Conservation (phyloP, 2,797 vertebrate genomes). For the Centropyge bicolor region DNA sequence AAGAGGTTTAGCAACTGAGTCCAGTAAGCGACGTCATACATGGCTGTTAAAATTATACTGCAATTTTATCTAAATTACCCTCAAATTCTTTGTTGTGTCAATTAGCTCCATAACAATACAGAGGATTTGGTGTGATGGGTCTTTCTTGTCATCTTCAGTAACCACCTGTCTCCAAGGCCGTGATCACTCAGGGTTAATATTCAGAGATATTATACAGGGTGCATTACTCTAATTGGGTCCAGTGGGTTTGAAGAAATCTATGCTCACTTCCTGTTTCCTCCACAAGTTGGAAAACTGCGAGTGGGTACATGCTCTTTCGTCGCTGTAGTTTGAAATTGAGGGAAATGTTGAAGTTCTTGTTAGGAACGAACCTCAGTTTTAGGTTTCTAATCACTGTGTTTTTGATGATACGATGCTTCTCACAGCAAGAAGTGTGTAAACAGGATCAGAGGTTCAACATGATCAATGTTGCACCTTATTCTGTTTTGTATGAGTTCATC, state of each 20-base stretch:
- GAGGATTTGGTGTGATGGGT: not conserved
- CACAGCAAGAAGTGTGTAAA: too few species aligned
- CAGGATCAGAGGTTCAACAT: too few species aligned
- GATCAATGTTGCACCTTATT: too few species aligned
- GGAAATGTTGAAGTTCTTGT: too few species aligned
- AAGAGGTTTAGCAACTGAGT: slow-evolving; percentile 21
- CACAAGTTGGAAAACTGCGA: not conserved
- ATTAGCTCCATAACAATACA: slow-evolving; percentile 3
- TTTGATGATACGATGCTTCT: too few species aligned
- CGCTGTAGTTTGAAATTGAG: too few species aligned
- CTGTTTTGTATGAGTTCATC: too few species aligned
- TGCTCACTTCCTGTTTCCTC: not conserved
- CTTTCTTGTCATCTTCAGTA: not conserved
- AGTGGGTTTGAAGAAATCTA: not conserved
- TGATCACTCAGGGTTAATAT: not conserved
- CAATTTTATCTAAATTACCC: slow-evolving; percentile 26
- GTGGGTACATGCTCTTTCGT: not conserved
- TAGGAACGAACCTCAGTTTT: too few species aligned
- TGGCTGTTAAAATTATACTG: not conserved
- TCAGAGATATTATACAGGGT: not conserved
- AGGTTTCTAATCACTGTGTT: too few species aligned
- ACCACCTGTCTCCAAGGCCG: not conserved
- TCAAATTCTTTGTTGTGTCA: not conserved
- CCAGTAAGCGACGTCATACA: not conserved
- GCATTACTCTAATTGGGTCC: slow-evolving; percentile 17